Evolutionary conservation across 1,140 invertebrate species (phyloP), one percentile per base, ranked within the genome.

Genomic region (Neotoxoptera formosana): DNA sequence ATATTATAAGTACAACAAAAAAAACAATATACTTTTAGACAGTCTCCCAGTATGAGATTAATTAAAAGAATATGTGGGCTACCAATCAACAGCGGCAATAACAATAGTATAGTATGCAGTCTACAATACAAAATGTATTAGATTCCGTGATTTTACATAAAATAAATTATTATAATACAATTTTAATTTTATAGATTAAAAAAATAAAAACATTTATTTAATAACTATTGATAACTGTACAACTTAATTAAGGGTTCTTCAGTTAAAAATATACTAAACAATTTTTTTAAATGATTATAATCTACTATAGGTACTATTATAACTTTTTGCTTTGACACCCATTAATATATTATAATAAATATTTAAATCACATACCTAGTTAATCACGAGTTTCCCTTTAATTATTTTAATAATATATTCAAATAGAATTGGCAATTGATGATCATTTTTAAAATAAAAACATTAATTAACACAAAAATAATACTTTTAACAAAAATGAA

Each of bases 361-460:
- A 83, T 30, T 34, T 83, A 92, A 25, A 83, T 92, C 67, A 92
- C 90, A 21, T 92, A 92, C 90, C 90, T 92, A 92, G 76, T 36
- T 36, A 6, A 92, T 21, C 89, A 45, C 51, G 17, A n/a, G 8
- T 45, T n/a, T 45, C 17, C 56, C 53, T 45, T 20, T 7, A 91
- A 17, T n/a, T 89, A 89, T 7, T 89, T 4, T 48, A 91, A 91
- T 83, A 23, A 81, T 41, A 30, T 41, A 60, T 56, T 91, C 47
- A n/a, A 47, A 91, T 41, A 91, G 11, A 90, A 90, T 90, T 67
- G 7, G 7, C 25, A 89, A 88, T 56, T 41, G 17, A 45, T 60
- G 4, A 56, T 7, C 6, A 90, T 56, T 90, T 45, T 45, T 9
- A 36, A 45, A n/a, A 60, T 2, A 60, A 60, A 60, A 60, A 90